A percentile compares a stretch with the other conserved stretches of the same genome.
phyloP scores from a whole-genome alignment of 2,797 vertebrate species.

The Diplodus puntazzo region DNA sequence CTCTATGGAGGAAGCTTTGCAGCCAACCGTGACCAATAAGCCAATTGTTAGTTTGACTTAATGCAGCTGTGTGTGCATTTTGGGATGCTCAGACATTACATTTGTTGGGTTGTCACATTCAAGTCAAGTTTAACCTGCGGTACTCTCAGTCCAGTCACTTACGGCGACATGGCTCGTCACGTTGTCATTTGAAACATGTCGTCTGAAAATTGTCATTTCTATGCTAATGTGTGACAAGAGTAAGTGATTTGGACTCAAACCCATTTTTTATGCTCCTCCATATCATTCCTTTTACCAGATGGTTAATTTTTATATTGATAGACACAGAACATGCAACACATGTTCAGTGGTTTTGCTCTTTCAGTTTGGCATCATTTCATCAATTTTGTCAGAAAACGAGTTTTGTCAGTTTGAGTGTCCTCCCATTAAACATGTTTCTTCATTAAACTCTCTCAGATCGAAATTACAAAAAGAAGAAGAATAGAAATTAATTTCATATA shows the following conservation, averaged over 20 bases:
- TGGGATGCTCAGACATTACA: conserved; percentile 53
- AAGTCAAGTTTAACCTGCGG: conserved; percentile 54
- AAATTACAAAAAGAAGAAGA: conserved; percentile 36
- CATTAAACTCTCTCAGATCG: conserved; percentile 35
- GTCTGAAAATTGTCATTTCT: conserved; percentile 39
- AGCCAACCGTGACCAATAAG: conserved; percentile 50
- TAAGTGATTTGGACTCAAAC: conserved; percentile 51
- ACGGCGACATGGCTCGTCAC: conserved; percentile 30
- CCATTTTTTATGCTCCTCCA: conserved; percentile 21
- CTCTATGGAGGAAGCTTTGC: conserved; percentile 54
- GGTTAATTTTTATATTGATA: conserved; percentile 31
- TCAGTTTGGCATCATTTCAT: conserved; percentile 44
- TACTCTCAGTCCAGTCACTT: conserved; percentile 34
- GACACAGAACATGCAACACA: conserved; percentile 42
- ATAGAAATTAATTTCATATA: not conserved
- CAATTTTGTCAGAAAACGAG: not conserved
- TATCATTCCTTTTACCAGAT: conserved; percentile 40
- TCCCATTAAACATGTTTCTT: conserved; percentile 43
- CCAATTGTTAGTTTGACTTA: conserved; percentile 47
- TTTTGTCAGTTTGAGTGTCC: conserved; percentile 33
- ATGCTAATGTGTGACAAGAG: conserved; percentile 35
- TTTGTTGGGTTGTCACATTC: conserved; percentile 56
- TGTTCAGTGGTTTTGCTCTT: conserved; percentile 40
- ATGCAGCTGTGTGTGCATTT: conserved; percentile 42
- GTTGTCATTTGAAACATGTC: conserved; percentile 49